phyloP scores from a whole-genome alignment of 2,888 invertebrate genomes.

The Bombylius discolor region DNA sequence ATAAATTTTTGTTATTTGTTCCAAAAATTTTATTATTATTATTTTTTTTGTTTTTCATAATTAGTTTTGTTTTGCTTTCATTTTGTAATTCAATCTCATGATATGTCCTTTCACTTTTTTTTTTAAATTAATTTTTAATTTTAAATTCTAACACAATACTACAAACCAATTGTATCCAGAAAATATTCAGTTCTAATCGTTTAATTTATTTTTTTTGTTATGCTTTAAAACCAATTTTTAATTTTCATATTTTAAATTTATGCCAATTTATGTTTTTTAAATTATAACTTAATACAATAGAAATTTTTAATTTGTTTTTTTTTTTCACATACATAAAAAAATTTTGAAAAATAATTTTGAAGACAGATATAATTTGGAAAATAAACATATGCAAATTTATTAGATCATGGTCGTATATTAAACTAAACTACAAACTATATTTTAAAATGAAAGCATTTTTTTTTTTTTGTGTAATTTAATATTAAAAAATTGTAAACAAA shows the following conservation, averaged over 20 bases:
- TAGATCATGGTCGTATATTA: conserved; percentile 17
- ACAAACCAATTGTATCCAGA: neutral
- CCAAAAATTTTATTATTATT: neutral
- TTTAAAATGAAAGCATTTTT: no score
- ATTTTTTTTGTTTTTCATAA: neutral
- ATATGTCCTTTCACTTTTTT: no score
- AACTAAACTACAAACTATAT: neutral
- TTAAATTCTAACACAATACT: no score
- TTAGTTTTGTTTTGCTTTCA: neutral
- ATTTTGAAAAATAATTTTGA: conserved; percentile 4
- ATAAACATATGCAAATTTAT: conserved; percentile 12
- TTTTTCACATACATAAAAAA: neutral
- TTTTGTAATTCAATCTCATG: neutral
- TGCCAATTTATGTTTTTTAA: neutral
- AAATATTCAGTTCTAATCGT: conserved; percentile 14
- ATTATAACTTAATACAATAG: conserved; percentile 2
- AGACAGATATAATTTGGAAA: conserved; percentile 8
- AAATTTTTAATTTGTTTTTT: neutral
- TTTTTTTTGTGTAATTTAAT: no score
- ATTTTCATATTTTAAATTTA: neutral
- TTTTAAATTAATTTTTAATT: no score
- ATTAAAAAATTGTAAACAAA: no score
- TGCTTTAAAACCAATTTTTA: neutral
- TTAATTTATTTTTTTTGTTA: neutral
- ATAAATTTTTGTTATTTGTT: no score